These are phyloP conservation scores for Nothura maculosa DNA, from an alignment of 2,797 vertebrate genomes.

Conservation along the genomic window DNA sequence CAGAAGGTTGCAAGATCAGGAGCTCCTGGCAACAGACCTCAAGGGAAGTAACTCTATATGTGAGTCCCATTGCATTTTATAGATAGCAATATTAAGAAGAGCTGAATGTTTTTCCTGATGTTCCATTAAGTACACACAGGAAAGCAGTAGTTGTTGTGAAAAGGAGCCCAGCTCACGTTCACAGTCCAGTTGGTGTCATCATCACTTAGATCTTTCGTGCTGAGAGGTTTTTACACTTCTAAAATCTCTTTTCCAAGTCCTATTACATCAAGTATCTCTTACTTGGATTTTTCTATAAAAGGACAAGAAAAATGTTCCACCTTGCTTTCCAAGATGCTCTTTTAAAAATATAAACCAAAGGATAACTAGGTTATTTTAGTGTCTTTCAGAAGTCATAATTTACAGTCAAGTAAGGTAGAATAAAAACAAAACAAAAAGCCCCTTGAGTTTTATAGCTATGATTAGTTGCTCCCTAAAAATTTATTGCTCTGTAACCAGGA, in stretches of 20 bases:
- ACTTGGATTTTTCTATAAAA: neutral
- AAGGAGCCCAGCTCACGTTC: neutral
- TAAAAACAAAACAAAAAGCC: neutral
- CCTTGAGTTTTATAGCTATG: neutral
- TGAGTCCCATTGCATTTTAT: neutral
- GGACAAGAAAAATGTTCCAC: neutral
- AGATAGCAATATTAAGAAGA: neutral
- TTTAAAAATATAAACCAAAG: neutral
- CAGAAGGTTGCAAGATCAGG: neutral
- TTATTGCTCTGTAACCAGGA: too few species aligned
- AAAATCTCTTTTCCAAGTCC: neutral
- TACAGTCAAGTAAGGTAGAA: neutral
- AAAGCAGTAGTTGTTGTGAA: constrained; percentile 15
- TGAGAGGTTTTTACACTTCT: neutral
- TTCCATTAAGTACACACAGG: neutral
- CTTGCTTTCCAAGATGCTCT: neutral
- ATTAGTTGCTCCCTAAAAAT: neutral
- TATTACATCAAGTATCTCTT: neutral
- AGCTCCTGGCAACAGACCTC: neutral
- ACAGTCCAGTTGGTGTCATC: neutral
- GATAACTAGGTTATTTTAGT: neutral
- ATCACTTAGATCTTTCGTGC: neutral
- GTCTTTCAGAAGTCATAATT: neutral
- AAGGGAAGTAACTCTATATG: neutral
- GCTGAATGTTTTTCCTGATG: constrained; percentile 21